These are phyloP conservation scores for Chrysaora quinquecirrha DNA, from an alignment of 30 jellyfish, hydroid and myxozoan genomes.

Conservation along the genomic window DNA sequence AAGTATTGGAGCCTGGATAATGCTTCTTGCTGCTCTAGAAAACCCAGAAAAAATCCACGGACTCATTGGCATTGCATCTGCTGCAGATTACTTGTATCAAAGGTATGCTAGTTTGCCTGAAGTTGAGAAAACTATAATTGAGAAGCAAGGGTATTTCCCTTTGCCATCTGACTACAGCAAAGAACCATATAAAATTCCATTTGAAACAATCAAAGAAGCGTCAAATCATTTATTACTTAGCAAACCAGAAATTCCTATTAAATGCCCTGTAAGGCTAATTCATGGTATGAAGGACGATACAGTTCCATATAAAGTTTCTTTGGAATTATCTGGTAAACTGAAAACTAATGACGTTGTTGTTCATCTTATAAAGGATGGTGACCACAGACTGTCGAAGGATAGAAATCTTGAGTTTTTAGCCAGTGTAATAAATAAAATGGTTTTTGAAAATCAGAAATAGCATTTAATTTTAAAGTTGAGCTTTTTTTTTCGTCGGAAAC, in stretches of 20 bases:
- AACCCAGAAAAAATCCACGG: conserved; percentile 59
- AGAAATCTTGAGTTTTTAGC: background rate
- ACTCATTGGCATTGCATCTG: conserved; percentile 77
- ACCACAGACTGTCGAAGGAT: conserved; percentile 47
- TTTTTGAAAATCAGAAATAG: background rate
- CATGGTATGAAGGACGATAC: conserved; percentile 83
- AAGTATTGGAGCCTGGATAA: conserved; percentile 82
- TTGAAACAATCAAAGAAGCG: conserved; percentile 43
- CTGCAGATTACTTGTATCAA: conserved; percentile 67
- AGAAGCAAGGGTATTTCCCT: conserved; percentile 16
- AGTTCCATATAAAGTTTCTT: conserved; percentile 66
- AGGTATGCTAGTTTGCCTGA: conserved; percentile 44
- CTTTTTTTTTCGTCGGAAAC: no score
- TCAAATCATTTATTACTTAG: conserved; percentile 29
- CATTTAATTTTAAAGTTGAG: no score
- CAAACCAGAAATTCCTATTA: conserved; percentile 28
- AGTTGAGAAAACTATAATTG: conserved; percentile 30
- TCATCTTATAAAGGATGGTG: conserved; percentile 68
- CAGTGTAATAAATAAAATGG: background rate
- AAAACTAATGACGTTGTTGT: conserved; percentile 38
- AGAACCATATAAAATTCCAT: conserved; percentile 31
- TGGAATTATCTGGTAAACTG: conserved; percentile 57
- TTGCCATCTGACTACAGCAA: conserved; percentile 41
- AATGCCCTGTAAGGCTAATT: conserved; percentile 64
- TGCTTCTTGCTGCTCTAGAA: conserved; percentile 70